Evolutionary conservation across 2,797 vertebrate species (phyloP).

Genomic region (Pseudomugil tenellus): DNA sequence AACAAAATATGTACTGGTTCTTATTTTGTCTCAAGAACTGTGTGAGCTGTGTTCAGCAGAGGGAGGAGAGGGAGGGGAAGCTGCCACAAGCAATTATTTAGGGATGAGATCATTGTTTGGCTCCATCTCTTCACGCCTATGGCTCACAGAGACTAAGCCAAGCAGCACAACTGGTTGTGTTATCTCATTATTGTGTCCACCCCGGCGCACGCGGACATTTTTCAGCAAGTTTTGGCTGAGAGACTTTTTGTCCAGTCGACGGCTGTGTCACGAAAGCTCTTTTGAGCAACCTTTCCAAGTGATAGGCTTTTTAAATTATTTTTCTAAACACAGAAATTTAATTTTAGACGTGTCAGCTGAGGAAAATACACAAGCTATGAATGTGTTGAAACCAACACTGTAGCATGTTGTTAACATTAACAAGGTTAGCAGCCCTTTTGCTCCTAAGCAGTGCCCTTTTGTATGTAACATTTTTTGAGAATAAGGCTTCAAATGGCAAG

Average conservation of each 20-base stretch:
- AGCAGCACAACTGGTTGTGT: slow-evolving; percentile 76
- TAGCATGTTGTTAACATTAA: slow-evolving; percentile 60
- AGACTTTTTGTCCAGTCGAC: slow-evolving; percentile 61
- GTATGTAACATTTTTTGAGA: slow-evolving; percentile 31
- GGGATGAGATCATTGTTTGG: slow-evolving; percentile 88
- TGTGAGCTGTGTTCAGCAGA: slow-evolving; percentile 66
- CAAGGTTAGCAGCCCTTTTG: slow-evolving; percentile 37
- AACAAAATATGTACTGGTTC: slow-evolving; percentile 67
- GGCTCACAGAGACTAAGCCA: slow-evolving; percentile 78
- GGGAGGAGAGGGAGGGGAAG: slow-evolving; percentile 69
- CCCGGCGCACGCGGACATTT: slow-evolving; percentile 64
- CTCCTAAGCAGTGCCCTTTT: not conserved
- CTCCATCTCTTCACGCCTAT: slow-evolving; percentile 84
- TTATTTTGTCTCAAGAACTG: slow-evolving; percentile 75
- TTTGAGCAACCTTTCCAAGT: slow-evolving; percentile 22
- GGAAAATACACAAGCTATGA: slow-evolving; percentile 44
- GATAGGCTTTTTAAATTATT: slow-evolving; percentile 4
- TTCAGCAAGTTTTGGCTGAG: slow-evolving; percentile 53
- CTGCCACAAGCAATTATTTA: slow-evolving; percentile 86
- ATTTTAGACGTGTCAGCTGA: slow-evolving; percentile 45
- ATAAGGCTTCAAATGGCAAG: slow-evolving; percentile 39
- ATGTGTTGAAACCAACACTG: slow-evolving; percentile 50
- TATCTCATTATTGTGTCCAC: slow-evolving; percentile 77
- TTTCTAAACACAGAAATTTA: slow-evolving; percentile 40
- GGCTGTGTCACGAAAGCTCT: slow-evolving; percentile 40